A percentile compares a stretch with the other conserved stretches of the same genome.
These are phyloP conservation scores for Ascidia mentula DNA, from an alignment of 23 tunicate genomes.

Conservation along the genomic window DNA sequence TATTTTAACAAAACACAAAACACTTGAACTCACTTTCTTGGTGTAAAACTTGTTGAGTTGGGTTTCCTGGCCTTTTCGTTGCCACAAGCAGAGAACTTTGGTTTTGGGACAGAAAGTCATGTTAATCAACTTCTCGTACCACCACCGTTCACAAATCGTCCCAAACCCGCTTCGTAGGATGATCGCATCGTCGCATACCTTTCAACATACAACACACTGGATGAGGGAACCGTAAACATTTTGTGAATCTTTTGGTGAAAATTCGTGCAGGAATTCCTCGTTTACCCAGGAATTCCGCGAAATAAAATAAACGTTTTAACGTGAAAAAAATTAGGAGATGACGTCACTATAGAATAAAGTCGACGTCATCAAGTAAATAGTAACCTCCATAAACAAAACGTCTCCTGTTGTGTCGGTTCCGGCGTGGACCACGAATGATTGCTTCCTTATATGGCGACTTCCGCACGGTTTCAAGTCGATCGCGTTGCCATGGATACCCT, in stretches of 20 bases:
- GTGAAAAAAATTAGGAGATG: too few species aligned
- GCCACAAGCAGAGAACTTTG: constrained; percentile 94
- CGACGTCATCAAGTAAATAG: too few species aligned
- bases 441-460: constrained; percentile 96
- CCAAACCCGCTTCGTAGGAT: constrained; percentile 96
- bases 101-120: constrained; percentile 99
- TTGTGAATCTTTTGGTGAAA: too few species aligned
- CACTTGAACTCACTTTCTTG: constrained; percentile 91
- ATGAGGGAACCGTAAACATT: too few species aligned
- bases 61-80: constrained; percentile 90
- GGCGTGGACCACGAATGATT: constrained; percentile 95
- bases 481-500: constrained; percentile 42
- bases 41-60: constrained; percentile 95
- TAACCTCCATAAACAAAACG: constrained; percentile 97
- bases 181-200: constrained; percentile 98
- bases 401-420: constrained; percentile 94
- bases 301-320: too few species aligned
- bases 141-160: constrained; percentile 97
- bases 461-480: constrained; percentile 98
- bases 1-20: too few species aligned
- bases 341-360: too few species aligned
- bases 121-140: constrained; percentile 99
- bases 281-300: too few species aligned
- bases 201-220: too few species aligned
- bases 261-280: too few species aligned